Base-by-base conservation (phyloP, 2,113 vertebrate species). In the Turdus rufiventris region DNA sequence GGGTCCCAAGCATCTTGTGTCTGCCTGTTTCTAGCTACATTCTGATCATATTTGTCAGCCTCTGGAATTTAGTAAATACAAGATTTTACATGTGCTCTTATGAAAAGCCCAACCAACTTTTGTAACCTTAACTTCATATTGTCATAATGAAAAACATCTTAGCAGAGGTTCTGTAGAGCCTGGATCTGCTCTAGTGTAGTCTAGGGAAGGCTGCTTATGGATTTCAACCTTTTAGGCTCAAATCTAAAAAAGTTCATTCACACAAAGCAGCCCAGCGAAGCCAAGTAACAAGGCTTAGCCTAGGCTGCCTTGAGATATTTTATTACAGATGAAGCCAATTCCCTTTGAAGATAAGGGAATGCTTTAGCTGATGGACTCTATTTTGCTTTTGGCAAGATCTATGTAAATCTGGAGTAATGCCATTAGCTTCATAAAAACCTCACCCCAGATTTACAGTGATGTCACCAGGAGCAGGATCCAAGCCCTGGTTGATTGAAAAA, bases 341-440 rank as follows among this genome's bases (percentile, higher is more conserved):
- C 89, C 78, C 71, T 90, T 78, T 91, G 94, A 96, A 95, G 81
- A 97, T 68, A 93, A 91, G 47, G 58, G 76, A 86, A 84, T 78
- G 28, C 36, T 91, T 94, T 68, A 92, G 66, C 15, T 0, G 1
- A 85, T 63, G 57, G 89, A 66, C 42, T 88, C 58, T 40, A 25
- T 67, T 95, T 88, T 66, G 78, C 51, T 95, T 92, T 94, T 88
- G 60, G 88, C 74, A 91, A 80, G 33, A 79, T 62, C 54, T 85
- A 9, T 33, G 40, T 80, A 96, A 93, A 90, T 83, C 75, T 96
- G 84, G 87, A 95, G 33, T 76, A 88, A 91, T 62, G 85, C 82
- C 87, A 89, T 29, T 58, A 74, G 77, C 47, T 88, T 88, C 51
- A 36, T 34, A 94, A 70, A 73, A 89, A 78, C 48, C 56, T 94